Percentiles rank a stretch among this genome's conserved stretches.
Evolutionary conservation across 2,888 invertebrate genomes (phyloP).

Genomic region (Leptarthrus brevirostris): DNA sequence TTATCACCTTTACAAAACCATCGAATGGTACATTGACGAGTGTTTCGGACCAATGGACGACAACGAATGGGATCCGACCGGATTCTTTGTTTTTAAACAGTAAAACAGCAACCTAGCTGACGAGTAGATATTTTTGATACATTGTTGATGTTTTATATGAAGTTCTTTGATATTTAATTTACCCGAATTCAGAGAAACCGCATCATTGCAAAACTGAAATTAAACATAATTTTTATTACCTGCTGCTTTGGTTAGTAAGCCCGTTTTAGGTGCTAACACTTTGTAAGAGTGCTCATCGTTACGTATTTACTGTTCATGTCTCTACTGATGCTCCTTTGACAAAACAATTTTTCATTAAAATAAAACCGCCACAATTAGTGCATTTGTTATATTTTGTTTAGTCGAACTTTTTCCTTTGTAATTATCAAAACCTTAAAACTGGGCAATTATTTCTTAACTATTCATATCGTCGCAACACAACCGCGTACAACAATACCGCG

Average conservation of each 20-base stretch:
- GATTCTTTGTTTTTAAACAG: slow-evolving; percentile 68
- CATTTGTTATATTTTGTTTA: no score
- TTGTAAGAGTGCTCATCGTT: slow-evolving; percentile 6
- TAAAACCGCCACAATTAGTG: no score
- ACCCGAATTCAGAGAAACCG: slow-evolving; percentile 30
- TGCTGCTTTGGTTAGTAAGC: slow-evolving; percentile 23
- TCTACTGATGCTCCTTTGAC: no score
- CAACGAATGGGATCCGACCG: slow-evolving; percentile 77
- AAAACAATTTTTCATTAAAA: no score
- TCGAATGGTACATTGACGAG: slow-evolving; percentile 89
- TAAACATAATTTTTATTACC: slow-evolving; percentile 26
- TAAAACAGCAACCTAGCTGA: slow-evolving; percentile 55
- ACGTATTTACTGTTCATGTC: background rate
- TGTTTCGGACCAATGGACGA: slow-evolving; percentile 80
- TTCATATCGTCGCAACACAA: no score
- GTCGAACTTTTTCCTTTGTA: no score
- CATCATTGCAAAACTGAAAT: slow-evolving; percentile 27
- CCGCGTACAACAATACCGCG: no score
- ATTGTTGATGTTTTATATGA: slow-evolving; percentile 43
- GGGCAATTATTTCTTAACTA: no score
- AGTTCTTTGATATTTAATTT: slow-evolving; percentile 33
- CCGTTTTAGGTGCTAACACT: slow-evolving; percentile 46
- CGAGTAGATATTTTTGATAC: slow-evolving; percentile 36
- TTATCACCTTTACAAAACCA: slow-evolving; percentile 83
- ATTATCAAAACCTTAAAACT: no score